Evolutionary conservation across 2,797 vertebrate genomes (phyloP).

Genomic region (Okamejei kenojei): DNA sequence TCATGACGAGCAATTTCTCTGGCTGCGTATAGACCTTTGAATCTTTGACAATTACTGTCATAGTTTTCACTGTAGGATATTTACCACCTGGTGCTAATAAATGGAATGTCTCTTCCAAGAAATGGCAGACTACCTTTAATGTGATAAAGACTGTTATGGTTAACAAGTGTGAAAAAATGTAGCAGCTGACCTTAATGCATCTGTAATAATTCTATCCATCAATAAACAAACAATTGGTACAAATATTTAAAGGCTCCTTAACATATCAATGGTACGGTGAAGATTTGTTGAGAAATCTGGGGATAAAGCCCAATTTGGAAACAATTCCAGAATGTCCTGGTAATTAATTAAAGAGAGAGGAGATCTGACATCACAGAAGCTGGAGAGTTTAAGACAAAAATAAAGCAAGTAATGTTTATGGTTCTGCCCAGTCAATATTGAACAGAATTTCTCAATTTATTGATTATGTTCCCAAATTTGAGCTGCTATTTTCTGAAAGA

Average conservation of each 20-base stretch:
- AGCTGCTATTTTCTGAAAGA: neutral
- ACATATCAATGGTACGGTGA: neutral
- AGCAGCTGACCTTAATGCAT: neutral
- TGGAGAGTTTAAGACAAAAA: neutral
- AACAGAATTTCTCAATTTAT: neutral
- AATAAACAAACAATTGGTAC: neutral
- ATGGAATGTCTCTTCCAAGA: neutral
- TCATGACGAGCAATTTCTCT: neutral
- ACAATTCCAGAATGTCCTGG: neutral
- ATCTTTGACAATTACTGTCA: slow-evolving; percentile 24
- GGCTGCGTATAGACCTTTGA: neutral
- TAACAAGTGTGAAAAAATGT: neutral
- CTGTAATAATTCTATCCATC: neutral
- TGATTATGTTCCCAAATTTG: neutral
- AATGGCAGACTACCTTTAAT: neutral
- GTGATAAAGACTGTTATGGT: neutral
- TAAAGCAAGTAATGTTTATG: neutral
- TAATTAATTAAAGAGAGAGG: neutral
- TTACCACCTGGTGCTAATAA: slow-evolving; percentile 1
- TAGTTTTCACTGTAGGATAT: neutral
- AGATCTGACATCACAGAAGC: neutral
- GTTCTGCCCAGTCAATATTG: neutral
- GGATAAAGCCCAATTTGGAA: neutral
- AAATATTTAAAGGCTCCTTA: neutral
- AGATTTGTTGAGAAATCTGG: slow-evolving; percentile 3